A percentile compares a stretch with the other conserved stretches of the same genome.
phyloP scores from a whole-genome alignment of 2,888 invertebrate species.

The Stramonita haemastoma region DNA sequence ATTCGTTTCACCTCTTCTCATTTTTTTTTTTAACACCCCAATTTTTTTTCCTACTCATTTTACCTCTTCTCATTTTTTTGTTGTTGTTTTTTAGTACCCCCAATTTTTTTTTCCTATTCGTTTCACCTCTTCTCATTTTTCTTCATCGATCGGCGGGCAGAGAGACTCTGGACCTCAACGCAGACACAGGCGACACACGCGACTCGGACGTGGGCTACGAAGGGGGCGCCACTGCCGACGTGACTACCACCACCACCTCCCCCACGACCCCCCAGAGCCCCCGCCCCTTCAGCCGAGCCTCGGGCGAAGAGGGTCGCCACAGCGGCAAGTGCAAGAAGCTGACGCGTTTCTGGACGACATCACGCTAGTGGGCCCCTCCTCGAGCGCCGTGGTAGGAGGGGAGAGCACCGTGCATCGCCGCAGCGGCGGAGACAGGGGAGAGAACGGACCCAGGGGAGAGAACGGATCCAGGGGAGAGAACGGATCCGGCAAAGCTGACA shows the following conservation, averaged over 20 bases:
- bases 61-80: too few relatives aligned
- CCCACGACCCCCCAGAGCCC: constrained; percentile 2
- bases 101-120: too few relatives aligned
- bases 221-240: neutral
- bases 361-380: neutral
- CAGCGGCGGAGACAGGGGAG: neutral
- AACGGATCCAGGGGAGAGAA: neutral
- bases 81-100: too few relatives aligned
- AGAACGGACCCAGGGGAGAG: neutral
- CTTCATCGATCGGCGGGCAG: neutral
- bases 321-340: constrained; percentile 39
- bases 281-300: constrained; percentile 9
- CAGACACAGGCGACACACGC: neutral
- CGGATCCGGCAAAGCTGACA: neutral
- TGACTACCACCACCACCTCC: neutral
- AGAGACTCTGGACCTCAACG: neutral
- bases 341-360: constrained; percentile 39
- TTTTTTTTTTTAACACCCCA: too few relatives aligned
- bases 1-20: too few relatives aligned
- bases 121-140: too few relatives aligned
- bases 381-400: neutral
- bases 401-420: neutral
- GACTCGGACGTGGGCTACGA: neutral
- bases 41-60: too few relatives aligned
- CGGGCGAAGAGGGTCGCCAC: neutral